A percentile compares a stretch with the other conserved stretches of the same genome.
Conservation (phyloP, 2,888 invertebrate species). For the Fabriciana adippe region DNA sequence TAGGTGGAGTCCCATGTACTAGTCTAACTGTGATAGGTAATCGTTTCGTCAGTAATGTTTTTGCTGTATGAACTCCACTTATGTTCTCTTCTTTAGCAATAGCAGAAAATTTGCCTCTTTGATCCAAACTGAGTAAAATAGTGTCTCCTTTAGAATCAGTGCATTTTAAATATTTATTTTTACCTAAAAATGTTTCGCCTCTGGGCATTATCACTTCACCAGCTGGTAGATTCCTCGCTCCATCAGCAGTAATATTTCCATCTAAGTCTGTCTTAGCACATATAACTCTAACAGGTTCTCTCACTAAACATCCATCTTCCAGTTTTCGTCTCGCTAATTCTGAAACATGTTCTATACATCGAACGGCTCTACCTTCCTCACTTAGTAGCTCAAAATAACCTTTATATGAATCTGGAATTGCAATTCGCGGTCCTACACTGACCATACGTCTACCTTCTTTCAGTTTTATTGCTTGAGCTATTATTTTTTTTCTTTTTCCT, state of each 20-base stretch:
- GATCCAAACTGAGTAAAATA: slow-evolving; percentile 91
- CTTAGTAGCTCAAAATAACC: slow-evolving; percentile 97
- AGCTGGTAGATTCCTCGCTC: slow-evolving; percentile 88
- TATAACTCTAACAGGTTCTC: slow-evolving; percentile 89
- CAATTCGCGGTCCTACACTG: slow-evolving; percentile 90
- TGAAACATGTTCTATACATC: slow-evolving; percentile 93
- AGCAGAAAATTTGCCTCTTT: slow-evolving; percentile 95
- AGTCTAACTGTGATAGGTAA: slow-evolving; percentile 95
- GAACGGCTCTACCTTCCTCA: slow-evolving; percentile 95
- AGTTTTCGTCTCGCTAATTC: slow-evolving; percentile 90
- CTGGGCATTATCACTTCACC: slow-evolving; percentile 92
- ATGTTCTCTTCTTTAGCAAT: slow-evolving; percentile 96
- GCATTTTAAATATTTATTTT: slow-evolving; percentile 92
- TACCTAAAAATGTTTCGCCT: slow-evolving; percentile 86
- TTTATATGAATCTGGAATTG: slow-evolving; percentile 94
- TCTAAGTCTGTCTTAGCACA: slow-evolving; percentile 84
- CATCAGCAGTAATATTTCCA: slow-evolving; percentile 85
- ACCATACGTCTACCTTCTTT: slow-evolving; percentile 93
- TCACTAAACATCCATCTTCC: slow-evolving; percentile 89
- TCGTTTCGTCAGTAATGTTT: slow-evolving; percentile 93
- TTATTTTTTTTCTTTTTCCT: slow-evolving; percentile 92
- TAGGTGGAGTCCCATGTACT: slow-evolving; percentile 94
- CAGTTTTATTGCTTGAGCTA: slow-evolving; percentile 94
- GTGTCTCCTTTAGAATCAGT: slow-evolving; percentile 92
- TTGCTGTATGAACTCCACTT: slow-evolving; percentile 95